Evolutionary conservation across 2,888 invertebrate genomes (phyloP), one percentile per base, ranked within the genome.

Genomic region (Malthinus seriepunctatus): DNA sequence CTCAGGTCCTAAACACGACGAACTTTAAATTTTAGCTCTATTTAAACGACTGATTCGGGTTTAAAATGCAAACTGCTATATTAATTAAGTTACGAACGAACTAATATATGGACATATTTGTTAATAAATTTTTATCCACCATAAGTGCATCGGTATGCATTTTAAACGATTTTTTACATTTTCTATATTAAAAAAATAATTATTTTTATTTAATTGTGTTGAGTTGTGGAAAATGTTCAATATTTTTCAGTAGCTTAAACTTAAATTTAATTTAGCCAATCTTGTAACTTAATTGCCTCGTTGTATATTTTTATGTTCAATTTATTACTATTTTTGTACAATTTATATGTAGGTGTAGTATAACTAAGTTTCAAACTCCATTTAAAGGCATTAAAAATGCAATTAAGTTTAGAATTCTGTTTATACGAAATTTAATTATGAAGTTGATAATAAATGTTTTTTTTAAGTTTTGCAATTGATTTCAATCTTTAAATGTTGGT

Each of bases 1-100:
- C 83, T 95, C 94, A 23, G 97, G 96, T 3, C 96, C 97, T 10
- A 97, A 97, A 78, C 97, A 97, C 79, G 97, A 97, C 78, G 97
- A 97, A 81, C 88, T 97, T 77, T 97, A 90, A 72, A 54, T 34
- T n/a, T 31, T 51, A 39, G 51, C 49, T 55, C 32, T 31, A 37
- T 47, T 47, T 33, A 50, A 54, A 54, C 32, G 60, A 63, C 59
- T 56, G 62, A 62, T 33, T 46, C 15, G 49, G 51, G 62, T 46
- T 60, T 60, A 54, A 60, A 60, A 60, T 60, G 55, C 51, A 51
- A 50, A 55, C 45, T 46, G 47, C 42, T 50, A 14, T 31, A 45
- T 52, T 37, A 37, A 37, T 10, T 47, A 47, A 35, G 31, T 31
- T 37, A 37, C 15, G 33, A 47, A 47, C n/a, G 10, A 46, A 38